phyloP scores from a whole-genome alignment of 2,888 invertebrate species.

The Azorinus chamasolen region DNA sequence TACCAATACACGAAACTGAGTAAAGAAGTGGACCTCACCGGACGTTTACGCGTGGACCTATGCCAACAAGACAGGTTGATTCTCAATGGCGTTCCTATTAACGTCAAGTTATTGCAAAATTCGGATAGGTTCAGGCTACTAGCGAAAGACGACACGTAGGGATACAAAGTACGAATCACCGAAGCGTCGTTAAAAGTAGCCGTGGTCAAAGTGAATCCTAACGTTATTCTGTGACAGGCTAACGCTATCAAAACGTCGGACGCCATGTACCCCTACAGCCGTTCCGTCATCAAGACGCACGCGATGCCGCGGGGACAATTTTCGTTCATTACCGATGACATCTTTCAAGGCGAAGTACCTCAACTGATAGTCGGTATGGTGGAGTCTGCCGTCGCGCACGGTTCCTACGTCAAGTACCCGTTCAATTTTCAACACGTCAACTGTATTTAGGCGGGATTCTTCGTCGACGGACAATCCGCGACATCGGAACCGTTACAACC shows the following conservation, averaged over 20 bases:
- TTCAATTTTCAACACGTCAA: conserved; percentile 34
- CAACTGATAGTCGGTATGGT: conserved; percentile 40
- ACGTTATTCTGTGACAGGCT: too few species aligned
- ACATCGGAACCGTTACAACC: conserved; percentile 29
- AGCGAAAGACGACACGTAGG: not conserved
- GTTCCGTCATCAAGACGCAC: too few species aligned
- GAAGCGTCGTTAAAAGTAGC: too few species aligned
- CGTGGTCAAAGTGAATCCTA: too few species aligned
- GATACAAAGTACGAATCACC: conserved; percentile 23
- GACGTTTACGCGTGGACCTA: conserved; percentile 28
- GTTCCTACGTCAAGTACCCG: conserved; percentile 32
- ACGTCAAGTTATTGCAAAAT: conserved; percentile 27
- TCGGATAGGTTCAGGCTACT: conserved; percentile 10
- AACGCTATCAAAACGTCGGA: conserved; percentile 18
- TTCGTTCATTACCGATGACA: conserved; percentile 31
- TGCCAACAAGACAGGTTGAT: conserved; percentile 50
- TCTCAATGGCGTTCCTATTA: conserved; percentile 38
- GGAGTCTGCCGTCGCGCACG: conserved; percentile 12
- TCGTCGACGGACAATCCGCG: conserved; percentile 28
- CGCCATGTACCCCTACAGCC: conserved; percentile 40
- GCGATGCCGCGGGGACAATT: too few species aligned
- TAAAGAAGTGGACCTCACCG: conserved; percentile 27
- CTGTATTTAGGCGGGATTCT: conserved; percentile 41
- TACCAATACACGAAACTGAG: conserved; percentile 10
- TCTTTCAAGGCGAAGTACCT: conserved; percentile 43